Conservation (phyloP, 2,797 vertebrate genomes). For the Sitta carolinensis region DNA sequence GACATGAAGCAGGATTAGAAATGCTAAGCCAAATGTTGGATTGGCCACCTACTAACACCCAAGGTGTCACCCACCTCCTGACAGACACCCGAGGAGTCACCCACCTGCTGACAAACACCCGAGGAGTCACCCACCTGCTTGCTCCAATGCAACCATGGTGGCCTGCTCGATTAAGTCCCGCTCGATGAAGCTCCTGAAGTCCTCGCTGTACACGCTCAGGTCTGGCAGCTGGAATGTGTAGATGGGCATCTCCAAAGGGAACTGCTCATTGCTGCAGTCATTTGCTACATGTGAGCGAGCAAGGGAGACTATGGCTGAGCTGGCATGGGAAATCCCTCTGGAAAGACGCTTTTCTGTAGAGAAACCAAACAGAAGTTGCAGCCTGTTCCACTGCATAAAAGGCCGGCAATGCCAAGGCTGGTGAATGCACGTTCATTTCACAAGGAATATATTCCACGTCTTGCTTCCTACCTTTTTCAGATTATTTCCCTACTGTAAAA, state of each 20-base stretch:
- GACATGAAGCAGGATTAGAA: background rate
- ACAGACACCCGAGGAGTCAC: background rate
- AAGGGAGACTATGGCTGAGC: slow-evolving; percentile 96
- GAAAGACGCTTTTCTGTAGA: slow-evolving; percentile 93
- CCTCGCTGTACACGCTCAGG: slow-evolving; percentile 98
- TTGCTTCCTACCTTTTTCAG: background rate
- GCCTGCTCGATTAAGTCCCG: slow-evolving; percentile 97
- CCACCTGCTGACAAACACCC: background rate
- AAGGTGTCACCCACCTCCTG: background rate
- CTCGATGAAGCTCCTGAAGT: slow-evolving; percentile 96
- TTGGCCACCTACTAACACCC: background rate
- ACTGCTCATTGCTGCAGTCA: slow-evolving; percentile 93
- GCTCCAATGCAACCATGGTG: slow-evolving; percentile 97
- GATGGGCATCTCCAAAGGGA: slow-evolving; percentile 97
- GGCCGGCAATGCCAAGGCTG: background rate
- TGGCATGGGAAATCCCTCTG: slow-evolving; percentile 97
- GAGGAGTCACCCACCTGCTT: slow-evolving; percentile 76
- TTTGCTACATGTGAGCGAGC: slow-evolving; percentile 93
- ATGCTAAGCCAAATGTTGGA: background rate
- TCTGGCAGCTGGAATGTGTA: slow-evolving; percentile 99
- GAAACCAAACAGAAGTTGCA: background rate
- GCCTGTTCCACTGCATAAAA: background rate
- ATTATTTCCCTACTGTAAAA: background rate
- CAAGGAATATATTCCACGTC: background rate
- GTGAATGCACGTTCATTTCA: background rate